phyloP scores from a whole-genome alignment of 2,797 vertebrate genomes.

The Gymnoscopelus microlampas region DNA sequence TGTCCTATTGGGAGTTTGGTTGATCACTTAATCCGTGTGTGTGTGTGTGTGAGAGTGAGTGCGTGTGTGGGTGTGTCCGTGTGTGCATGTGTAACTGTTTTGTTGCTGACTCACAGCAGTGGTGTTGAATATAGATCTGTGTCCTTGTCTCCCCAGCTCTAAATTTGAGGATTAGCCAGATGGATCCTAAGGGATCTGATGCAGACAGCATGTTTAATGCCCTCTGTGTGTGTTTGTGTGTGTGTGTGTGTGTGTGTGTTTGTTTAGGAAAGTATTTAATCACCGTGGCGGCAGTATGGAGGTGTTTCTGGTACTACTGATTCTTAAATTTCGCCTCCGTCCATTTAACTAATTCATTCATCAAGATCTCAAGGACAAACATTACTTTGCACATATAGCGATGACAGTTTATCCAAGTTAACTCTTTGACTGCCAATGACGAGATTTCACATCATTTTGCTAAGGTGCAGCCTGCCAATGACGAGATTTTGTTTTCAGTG shows the following conservation, averaged over 20 bases:
- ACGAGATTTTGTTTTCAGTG: no score
- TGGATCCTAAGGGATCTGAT: conserved; percentile 7
- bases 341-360: no score
- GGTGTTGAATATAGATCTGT: conserved; percentile 47
- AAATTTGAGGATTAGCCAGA: conserved; percentile 22
- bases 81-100: conserved; percentile 11
- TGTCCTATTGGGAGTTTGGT: conserved; percentile 32
- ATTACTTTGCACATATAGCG: no score
- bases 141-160: conserved; percentile 41
- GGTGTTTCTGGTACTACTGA: no score
- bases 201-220: background rate
- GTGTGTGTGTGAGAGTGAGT: background rate
- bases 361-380: no score
- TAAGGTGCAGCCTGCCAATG: no score
- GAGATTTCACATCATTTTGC: no score
- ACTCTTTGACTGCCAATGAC: no score
- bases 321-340: no score
- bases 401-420: no score
- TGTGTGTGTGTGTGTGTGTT: conserved; percentile 10
- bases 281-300: no score
- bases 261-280: no score
- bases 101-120: conserved; percentile 19
- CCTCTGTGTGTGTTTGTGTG: background rate
- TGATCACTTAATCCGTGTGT: conserved; percentile 46
- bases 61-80: conserved; percentile 18